Evolutionary conservation across 1,140 invertebrate species (phyloP), one percentile per base, ranked within the genome.

Genomic region (Drosophila jambulina): DNA sequence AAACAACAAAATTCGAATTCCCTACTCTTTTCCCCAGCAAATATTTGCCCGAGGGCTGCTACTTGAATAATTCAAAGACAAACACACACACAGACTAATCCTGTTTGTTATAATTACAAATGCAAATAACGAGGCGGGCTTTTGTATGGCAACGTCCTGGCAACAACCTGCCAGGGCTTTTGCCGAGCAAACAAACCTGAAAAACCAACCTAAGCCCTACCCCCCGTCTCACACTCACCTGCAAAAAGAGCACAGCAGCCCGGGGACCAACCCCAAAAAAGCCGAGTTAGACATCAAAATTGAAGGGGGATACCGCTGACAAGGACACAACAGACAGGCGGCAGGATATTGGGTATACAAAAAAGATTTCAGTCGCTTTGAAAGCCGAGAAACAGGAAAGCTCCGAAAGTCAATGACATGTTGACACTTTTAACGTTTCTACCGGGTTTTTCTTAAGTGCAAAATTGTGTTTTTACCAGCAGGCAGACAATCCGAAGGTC

Each of bases 91-190:
- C 49, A 75, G 82, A 91, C 79, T 90, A 92, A 92, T 92, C 86
- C 91, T 92, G 86, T 92, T 92, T 92, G 86, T 87, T 91, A 92
- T 92, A 92, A 92, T 92, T 92, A 92, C 86, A 92, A 92, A 92
- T 92, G 91, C 86, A 92, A 92, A 92, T 92, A 92, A 82, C 80
- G 60, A 82, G 80, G 63, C 78, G 71, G 61, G 64, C 81, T 80
- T 91, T 91, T 91, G 83, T 90, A 80, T 70, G 68, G 69, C 75
- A 72, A 64, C 63, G 38, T 65, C 64, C 68, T 34, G 78, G 71
- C 71, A 81, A 58, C 67, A 62, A 64, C 53, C 70, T 36, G 67
- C 48, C 67, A 23, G 57, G 54, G 32, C 38, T 19, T 29, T 34
- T 19, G 29, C 12, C 13, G 42, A 12, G 71, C 57, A 82, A 86